These are phyloP conservation scores for Mus minutoides DNA, from an alignment of 2,797 vertebrate species.

Conservation along the genomic window DNA sequence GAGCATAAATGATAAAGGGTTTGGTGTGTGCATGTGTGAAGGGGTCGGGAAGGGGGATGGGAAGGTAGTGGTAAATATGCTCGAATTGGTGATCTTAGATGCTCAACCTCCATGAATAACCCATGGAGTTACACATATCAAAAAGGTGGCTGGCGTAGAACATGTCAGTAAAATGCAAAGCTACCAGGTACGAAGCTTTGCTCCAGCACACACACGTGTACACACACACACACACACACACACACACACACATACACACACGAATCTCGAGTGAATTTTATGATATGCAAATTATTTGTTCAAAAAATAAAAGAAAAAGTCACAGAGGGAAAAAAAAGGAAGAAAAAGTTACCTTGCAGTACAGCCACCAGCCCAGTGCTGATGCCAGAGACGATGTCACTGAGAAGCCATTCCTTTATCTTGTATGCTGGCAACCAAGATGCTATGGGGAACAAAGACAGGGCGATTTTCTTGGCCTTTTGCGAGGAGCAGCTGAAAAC, in stretches of 20 bases:
- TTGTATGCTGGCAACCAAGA: constrained; percentile 94
- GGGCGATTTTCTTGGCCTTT: constrained; percentile 89
- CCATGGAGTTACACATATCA: background rate
- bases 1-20: background rate
- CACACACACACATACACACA: background rate
- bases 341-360: constrained; percentile 92
- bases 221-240: background rate
- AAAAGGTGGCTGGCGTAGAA: background rate
- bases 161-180: background rate
- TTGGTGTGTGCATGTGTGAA: background rate
- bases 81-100: constrained; percentile 5
- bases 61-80: background rate
- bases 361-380: constrained; percentile 96
- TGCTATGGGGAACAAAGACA: constrained; percentile 91
- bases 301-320: background rate
- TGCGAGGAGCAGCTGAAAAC: constrained; percentile 91
- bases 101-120: background rate
- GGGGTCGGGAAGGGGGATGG: background rate
- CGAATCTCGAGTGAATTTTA: background rate
- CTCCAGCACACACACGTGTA: background rate
- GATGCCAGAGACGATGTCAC: constrained; percentile 94
- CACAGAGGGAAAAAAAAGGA: background rate
- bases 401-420: constrained; percentile 94
- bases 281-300: background rate
- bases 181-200: background rate